Evolutionary conservation across 2,113 vertebrate species (phyloP).

Genomic region (Mus musculus): DNA sequence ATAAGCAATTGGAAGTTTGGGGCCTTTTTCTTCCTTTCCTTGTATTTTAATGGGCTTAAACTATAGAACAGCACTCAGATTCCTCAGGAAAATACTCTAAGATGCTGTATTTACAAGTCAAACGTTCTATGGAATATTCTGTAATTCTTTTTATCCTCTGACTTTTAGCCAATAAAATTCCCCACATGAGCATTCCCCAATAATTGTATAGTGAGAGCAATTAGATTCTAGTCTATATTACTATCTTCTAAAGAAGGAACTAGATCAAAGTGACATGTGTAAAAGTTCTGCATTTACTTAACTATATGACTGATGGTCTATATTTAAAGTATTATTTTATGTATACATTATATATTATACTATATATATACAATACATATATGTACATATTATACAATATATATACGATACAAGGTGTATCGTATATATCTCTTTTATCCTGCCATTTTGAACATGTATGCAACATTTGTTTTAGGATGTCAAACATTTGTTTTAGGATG

Average conservation of each 20-base stretch:
- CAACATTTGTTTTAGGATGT: neutral
- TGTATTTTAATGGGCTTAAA: conserved; percentile 46
- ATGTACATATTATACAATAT: too few species aligned
- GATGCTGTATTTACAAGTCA: neutral
- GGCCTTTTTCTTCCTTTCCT: conserved; percentile 24
- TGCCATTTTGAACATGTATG: neutral
- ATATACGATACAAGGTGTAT: neutral
- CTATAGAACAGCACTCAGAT: neutral
- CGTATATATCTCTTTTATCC: neutral
- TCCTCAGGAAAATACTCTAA: conserved; percentile 28
- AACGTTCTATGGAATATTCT: neutral
- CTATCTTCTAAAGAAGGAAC: conserved; percentile 31
- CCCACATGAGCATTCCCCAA: neutral
- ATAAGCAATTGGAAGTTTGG: neutral
- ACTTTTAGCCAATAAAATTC: conserved; percentile 21
- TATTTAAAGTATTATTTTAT: conserved; percentile 45
- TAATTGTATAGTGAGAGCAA: neutral
- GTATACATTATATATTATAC: neutral
- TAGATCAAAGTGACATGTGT: neutral
- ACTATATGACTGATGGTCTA: neutral
- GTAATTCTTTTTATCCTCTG: neutral
- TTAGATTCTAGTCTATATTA: neutral
- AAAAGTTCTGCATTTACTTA: conserved; percentile 27
- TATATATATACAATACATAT: too few species aligned
- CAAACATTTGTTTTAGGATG: neutral